Conservation (phyloP, 2,888 invertebrate genomes). For the Allophyes oxyacanthae region DNA sequence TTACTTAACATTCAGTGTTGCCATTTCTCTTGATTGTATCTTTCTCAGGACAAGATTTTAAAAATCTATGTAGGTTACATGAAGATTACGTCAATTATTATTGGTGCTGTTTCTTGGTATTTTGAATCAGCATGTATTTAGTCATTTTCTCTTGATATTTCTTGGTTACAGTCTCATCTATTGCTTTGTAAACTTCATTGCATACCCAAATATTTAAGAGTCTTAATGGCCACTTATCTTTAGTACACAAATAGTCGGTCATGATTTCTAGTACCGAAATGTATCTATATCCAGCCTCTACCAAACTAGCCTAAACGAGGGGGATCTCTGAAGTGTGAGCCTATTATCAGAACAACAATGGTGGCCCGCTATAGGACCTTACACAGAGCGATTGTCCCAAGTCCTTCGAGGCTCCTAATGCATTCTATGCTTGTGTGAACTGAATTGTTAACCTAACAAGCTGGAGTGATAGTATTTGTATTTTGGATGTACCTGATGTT, state of each 20-base stretch:
- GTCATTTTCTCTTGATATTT: too few species aligned
- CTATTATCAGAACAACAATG: conserved; percentile 52
- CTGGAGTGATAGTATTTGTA: conserved; percentile 5
- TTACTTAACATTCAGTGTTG: conserved; percentile 4
- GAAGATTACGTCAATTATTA: not conserved
- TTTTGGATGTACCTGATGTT: not conserved
- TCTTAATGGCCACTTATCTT: too few species aligned
- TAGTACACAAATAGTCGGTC: too few species aligned
- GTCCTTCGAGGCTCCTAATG: conserved; percentile 44
- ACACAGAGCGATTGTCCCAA: conserved; percentile 51
- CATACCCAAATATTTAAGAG: too few species aligned
- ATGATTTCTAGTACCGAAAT: not conserved
- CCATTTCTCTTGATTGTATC: not conserved
- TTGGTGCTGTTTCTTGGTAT: not conserved
- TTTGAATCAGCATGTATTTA: too few species aligned
- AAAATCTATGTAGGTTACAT: conserved; percentile 11
- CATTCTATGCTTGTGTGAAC: conserved; percentile 43
- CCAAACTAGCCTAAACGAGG: conserved; percentile 2
- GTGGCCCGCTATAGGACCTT: conserved; percentile 36
- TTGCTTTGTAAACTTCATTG: too few species aligned
- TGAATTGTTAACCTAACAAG: conserved; percentile 43
- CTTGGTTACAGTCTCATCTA: too few species aligned
- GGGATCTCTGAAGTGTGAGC: conserved; percentile 11
- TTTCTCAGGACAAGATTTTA: conserved; percentile 1
- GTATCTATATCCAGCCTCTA: not conserved